Evolutionary conservation across 1,140 invertebrate species (phyloP).

Genomic region (Bombus confusus): DNA sequence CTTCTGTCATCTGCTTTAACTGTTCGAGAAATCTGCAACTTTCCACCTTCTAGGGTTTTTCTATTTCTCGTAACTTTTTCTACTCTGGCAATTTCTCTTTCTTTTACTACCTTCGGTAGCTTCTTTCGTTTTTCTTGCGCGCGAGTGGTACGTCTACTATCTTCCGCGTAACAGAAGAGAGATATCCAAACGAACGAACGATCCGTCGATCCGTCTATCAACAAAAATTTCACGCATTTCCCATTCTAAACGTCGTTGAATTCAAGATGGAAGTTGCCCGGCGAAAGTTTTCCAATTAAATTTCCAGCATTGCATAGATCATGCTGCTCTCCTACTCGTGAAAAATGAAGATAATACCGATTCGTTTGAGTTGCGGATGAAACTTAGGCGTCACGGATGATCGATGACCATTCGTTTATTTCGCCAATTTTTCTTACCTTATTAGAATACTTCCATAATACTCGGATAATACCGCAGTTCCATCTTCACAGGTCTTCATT

Average conservation of each 20-base stretch:
- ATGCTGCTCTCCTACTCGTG: neutral
- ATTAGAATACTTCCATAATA: conserved; percentile 34
- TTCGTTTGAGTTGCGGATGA: conserved; percentile 1
- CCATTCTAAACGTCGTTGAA: conserved; percentile 9
- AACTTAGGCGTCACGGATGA: conserved; percentile 40
- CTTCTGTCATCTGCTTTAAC: neutral
- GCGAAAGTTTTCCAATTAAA: conserved; percentile 58
- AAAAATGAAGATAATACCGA: conserved; percentile 17
- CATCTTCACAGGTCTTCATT: neutral
- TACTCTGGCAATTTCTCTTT: neutral
- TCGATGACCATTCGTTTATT: conserved; percentile 45
- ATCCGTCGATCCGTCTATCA: neutral
- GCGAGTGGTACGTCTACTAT: too few species aligned
- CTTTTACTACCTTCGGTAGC: neutral
- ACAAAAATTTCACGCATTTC: neutral
- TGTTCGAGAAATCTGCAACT: neutral
- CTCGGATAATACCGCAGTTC: neutral
- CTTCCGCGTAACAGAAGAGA: neutral
- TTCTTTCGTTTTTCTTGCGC: neutral
- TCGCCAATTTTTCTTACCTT: conserved; percentile 34
- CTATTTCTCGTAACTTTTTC: neutral
- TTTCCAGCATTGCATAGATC: conserved; percentile 1
- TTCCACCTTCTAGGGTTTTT: neutral
- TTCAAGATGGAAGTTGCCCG: conserved; percentile 1
- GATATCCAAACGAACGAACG: neutral